Evolutionary conservation across 2,113 vertebrate species (phyloP).

Genomic region (Centropus bengalensis): DNA sequence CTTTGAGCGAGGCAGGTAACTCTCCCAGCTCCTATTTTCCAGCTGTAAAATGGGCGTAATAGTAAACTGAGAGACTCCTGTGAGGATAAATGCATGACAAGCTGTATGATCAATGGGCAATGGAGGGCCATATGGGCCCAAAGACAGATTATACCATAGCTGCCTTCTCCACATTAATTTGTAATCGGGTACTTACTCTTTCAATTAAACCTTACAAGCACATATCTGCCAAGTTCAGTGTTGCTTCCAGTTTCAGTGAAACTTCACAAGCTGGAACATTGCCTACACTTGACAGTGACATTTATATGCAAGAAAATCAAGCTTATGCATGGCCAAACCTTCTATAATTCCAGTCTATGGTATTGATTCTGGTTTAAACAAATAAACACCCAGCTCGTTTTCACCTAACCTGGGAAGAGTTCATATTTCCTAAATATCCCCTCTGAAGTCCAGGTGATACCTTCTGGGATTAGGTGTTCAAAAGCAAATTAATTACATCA

Average conservation of each 20-base stretch:
- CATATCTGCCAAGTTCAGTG: conserved; percentile 58
- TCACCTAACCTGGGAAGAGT: neutral
- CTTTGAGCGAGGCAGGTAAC: neutral
- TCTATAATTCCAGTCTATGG: neutral
- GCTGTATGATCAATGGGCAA: conserved; percentile 16
- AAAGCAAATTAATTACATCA: neutral
- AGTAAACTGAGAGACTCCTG: neutral
- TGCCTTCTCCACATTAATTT: conserved; percentile 54
- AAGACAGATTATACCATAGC: conserved; percentile 8
- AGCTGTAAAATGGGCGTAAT: neutral
- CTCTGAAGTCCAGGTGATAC: neutral
- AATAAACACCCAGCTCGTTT: conserved; percentile 26
- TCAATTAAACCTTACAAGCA: conserved; percentile 42
- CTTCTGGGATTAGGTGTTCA: neutral
- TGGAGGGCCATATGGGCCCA: conserved; percentile 15
- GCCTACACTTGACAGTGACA: conserved; percentile 59
- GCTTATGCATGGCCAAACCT: conserved; percentile 3
- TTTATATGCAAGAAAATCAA: conserved; percentile 57
- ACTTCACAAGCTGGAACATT: conserved; percentile 55
- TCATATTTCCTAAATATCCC: neutral
- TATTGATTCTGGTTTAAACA: conserved; percentile 32
- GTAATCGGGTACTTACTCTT: conserved; percentile 52
- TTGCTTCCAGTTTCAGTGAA: conserved; percentile 53
- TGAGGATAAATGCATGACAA: neutral
- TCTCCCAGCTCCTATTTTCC: conserved; percentile 24